Percentiles rank a stretch among this genome's conserved stretches.
These are phyloP conservation scores for Sarcophilus harrisii DNA, from an alignment of 2,797 vertebrate species.

Conservation along the genomic window DNA sequence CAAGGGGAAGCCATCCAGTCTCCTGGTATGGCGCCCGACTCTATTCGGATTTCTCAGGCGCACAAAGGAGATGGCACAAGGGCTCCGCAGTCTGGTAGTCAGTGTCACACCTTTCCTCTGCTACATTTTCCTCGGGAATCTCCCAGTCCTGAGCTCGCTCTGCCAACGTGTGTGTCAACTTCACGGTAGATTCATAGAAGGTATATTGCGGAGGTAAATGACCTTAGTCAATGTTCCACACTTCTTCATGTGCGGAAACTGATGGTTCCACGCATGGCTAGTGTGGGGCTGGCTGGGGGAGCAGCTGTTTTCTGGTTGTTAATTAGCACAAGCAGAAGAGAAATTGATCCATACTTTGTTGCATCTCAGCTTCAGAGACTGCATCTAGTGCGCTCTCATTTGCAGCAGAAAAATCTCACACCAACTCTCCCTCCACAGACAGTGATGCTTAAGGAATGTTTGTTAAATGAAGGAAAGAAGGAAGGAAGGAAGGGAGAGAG, in stretches of 20 bases:
- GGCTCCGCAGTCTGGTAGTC: not conserved
- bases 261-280: not conserved
- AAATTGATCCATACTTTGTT: not conserved
- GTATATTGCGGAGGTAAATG: not conserved
- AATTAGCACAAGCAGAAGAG: not conserved
- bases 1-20: not conserved
- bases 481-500: not conserved
- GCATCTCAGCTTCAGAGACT: not conserved
- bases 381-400: not conserved
- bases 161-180: not conserved
- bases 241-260: not conserved
- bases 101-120: not conserved
- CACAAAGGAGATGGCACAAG: not conserved
- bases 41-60: not conserved
- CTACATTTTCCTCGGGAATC: not conserved
- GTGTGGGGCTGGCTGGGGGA: not conserved
- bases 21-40: not conserved
- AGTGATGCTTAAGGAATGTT: not conserved
- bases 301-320: not conserved
- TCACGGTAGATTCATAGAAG: not conserved
- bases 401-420: not conserved
- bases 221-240: not conserved
- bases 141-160: not conserved
- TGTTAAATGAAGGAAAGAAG: not conserved
- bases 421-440: not conserved